Base-by-base conservation (phyloP, 2,797 vertebrate genomes). In the Sebastes goodei region DNA sequence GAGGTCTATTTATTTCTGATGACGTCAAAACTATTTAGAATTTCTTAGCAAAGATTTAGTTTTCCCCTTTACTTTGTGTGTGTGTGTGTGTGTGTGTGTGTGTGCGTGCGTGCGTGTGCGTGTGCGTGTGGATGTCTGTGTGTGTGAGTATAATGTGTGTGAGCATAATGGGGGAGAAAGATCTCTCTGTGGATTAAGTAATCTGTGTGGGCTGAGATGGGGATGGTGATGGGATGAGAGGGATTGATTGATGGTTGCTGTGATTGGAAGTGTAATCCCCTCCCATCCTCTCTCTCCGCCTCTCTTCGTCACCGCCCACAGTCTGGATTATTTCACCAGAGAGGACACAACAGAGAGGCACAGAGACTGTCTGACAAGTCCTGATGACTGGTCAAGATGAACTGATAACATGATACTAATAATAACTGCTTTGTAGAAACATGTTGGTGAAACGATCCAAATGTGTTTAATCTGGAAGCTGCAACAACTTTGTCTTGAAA, bases 261-360 rank as follows among this genome's bases (percentile, higher is more conserved):
- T 83, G 82, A 92, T 83, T 80, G 85, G 33, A 83, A 42, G 46
- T 65, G 9, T 93, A 90, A 93, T 94, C 92, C 84, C 83, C 61
- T 73, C 25, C 46, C 81, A 62, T 49, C 71, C 59, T 32, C 30
- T 71, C 29, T 57, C 69, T 72, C 23, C 38, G 30, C 63, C 23
- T 64, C 15, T 27, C 38, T 55, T 17, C 42, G 74, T 81, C 80
- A 23, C 85, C 85, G 33, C 27, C 78, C 86, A 81, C 81, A 89
- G 55, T 70, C 79, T 76, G 90, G 91, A 94, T 93, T 94, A 93
- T 79, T 75, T 74, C 86, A 71, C 59, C 56, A 15, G 42, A 49
- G 81, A 84, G 76, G 75, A 76, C 23, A 60, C 42, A 35, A 59
- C 69, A 32, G 49, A 53, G 52, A 71, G 5, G 20, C 61, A 20